Conservation (phyloP, 2,888 invertebrate genomes). For the Callimorpha dominula region DNA sequence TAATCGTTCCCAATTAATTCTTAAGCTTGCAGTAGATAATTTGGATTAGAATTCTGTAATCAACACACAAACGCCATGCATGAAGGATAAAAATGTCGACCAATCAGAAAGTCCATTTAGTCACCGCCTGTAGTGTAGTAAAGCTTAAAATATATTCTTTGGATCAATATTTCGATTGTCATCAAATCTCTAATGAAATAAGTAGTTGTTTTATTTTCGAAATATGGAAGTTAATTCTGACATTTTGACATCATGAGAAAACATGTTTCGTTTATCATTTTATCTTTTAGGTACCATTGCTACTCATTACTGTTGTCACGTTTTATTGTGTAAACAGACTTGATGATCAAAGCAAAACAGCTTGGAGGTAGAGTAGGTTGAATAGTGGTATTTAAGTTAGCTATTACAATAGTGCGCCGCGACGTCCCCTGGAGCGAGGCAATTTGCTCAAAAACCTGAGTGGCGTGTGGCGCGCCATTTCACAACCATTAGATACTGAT, state of each 20-base stretch:
- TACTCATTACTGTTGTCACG: constrained; percentile 17
- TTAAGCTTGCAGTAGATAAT: background rate
- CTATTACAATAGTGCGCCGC: constrained; percentile 39
- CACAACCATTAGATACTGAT: constrained; percentile 21
- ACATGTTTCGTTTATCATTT: background rate
- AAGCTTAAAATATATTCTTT: background rate
- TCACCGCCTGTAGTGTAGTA: too few species aligned
- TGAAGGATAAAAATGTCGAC: background rate
- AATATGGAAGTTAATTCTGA: too few species aligned
- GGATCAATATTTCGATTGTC: too few species aligned
- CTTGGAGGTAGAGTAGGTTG: constrained; percentile 18
- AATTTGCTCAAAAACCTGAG: constrained; percentile 51
- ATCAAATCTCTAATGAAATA: too few species aligned
- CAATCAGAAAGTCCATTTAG: too few species aligned
- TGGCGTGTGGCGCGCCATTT: constrained; percentile 36
- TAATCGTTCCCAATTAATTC: background rate
- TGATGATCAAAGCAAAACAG: constrained; percentile 15
- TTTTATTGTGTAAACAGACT: constrained; percentile 24
- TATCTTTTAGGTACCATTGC: background rate
- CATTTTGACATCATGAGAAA: too few species aligned
- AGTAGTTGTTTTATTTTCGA: too few species aligned
- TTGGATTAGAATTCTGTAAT: too few species aligned
- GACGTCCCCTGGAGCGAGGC: constrained; percentile 46
- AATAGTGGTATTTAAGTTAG: constrained; percentile 46
- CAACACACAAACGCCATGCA: background rate